Base-by-base conservation (phyloP, 1,140 invertebrate genomes). In the Sitodiplosis mosellana region DNA sequence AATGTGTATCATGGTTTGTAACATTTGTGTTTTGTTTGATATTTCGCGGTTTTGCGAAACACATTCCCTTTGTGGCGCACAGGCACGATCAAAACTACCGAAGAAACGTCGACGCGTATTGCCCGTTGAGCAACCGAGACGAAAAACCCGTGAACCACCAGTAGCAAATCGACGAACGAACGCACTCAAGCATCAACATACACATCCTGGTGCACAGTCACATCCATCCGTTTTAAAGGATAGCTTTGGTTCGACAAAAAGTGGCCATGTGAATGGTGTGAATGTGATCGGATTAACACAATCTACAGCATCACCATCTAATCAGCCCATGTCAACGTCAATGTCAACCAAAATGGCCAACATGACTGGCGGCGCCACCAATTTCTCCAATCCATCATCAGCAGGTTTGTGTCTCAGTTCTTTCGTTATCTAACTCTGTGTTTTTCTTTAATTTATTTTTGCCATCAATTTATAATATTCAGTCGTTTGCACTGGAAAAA, bases 1-100 rank as follows among this genome's bases (percentile, higher is more conserved):
- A 14, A 38, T 17, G 4, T 6, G 17, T 38, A 38, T 38, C 3
- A 38, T 17, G 27, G 10, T 27, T 27, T n/a, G n/a, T n/a, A n/a
- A 27, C 27, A 27, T 27, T 27, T 27, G 27, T 27, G 27, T 27
- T 27, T 27, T n/a, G n/a, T n/a, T n/a, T n/a, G n/a, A n/a, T n/a
- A n/a, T n/a, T n/a, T n/a, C n/a, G n/a, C n/a, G n/a, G n/a, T n/a
- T n/a, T n/a, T n/a, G n/a, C n/a, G n/a, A n/a, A n/a, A n/a, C n/a
- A n/a, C 27, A 27, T 27, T 27, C 27, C 4, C 10, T 27, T 27
- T 27, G 27, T 27, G 34, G n/a, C n/a, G n/a, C n/a, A n/a, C 37
- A 92, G 79, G 87, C 87, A 14, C 67, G 88, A 47, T 87, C 83
- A 48, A 91, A 91, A 66, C 69, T 91, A 49, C 86, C 87, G 3